Evolutionary conservation across 2,888 invertebrate genomes (phyloP), one percentile per base, ranked within the genome.

Genomic region (Microplitis deprimator): DNA sequence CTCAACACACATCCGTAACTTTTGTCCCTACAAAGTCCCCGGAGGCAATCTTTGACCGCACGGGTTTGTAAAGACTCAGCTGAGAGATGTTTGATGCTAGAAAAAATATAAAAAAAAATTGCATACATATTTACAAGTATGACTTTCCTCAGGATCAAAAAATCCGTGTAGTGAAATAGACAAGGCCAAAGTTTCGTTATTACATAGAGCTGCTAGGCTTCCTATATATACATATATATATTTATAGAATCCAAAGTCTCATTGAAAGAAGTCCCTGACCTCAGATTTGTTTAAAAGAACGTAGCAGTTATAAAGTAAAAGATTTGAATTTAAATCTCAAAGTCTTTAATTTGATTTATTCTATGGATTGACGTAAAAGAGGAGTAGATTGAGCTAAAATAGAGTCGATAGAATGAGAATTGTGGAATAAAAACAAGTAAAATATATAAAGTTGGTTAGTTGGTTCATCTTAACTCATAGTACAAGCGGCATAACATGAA

Each of bases 1-100:
- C 29, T 3, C 59, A n/a, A 59, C 70, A 17, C 60, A 38, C 16
- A 61, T 62, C 72, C 40, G 39, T 40, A 17, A 68, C 72, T 61
- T 62, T 62, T 40, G 29, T 62, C 61, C 62, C 29, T n/a, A 10
- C n/a, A 16, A 62, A 62, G 61, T 29, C 64, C 68, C 72, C 10
- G 17, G 72, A 72, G 72, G 72, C 62, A 8, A n/a, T 40, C 61
- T 72, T 62, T 40, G 72, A 72, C 72, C 70, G 59, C 60, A 7
- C 17, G 61, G 50, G 29, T 61, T 61, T 60, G 62, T 16, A 38
- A 39, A 29, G 20, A 70, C 8, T 41, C 6, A 50, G 50, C 7
- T 69, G 68, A 16, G 69, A n/a, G 70, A 40, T 13, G 20, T 8
- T 16, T n/a, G 16, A 6, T 1, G 62, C 17, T 62, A 20, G 8